These are phyloP conservation scores for Sandelia bainsii DNA, from an alignment of 2,797 vertebrate species.

Conservation along the genomic window DNA sequence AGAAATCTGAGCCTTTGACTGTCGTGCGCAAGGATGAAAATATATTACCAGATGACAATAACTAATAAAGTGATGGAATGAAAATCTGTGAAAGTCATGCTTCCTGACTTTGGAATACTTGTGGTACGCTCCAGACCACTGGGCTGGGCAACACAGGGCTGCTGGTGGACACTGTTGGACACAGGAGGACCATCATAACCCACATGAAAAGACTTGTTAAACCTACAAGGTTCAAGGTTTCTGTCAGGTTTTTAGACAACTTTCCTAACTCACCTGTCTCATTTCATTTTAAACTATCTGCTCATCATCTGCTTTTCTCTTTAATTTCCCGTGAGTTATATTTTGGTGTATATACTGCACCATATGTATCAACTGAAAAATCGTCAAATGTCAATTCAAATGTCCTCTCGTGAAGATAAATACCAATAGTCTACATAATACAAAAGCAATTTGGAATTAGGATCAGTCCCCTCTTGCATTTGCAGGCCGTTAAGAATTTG, in stretches of 20 bases:
- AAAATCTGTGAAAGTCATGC: conserved; percentile 31
- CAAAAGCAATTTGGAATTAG: not conserved
- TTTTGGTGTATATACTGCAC: not conserved
- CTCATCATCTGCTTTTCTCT: conserved; percentile 6
- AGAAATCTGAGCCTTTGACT: conserved; percentile 31
- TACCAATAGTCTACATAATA: not conserved
- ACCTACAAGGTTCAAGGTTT: conserved; percentile 16
- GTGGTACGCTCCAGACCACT: conserved; percentile 33
- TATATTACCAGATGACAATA: conserved; percentile 45
- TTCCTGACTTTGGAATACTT: conserved; percentile 10
- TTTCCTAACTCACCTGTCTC: conserved; percentile 19
- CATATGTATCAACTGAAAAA: not conserved
- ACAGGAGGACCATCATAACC: conserved; percentile 18
- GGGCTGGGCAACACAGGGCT: conserved; percentile 47
- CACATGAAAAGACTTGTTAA: conserved; percentile 18
- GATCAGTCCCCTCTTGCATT: not conserved
- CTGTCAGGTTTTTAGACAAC: conserved; percentile 2
- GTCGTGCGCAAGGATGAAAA: conserved; percentile 35
- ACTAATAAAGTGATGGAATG: conserved; percentile 26
- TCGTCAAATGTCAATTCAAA: no score
- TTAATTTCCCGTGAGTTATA: not conserved
- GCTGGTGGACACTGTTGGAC: conserved; percentile 47
- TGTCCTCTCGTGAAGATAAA: not conserved
- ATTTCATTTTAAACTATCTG: conserved; percentile 7
- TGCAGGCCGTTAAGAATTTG: not conserved